Percentiles rank a stretch among this genome's conserved stretches.
Conservation (phyloP, 2,888 invertebrate species). For the Lasioglossum vierecki region DNA sequence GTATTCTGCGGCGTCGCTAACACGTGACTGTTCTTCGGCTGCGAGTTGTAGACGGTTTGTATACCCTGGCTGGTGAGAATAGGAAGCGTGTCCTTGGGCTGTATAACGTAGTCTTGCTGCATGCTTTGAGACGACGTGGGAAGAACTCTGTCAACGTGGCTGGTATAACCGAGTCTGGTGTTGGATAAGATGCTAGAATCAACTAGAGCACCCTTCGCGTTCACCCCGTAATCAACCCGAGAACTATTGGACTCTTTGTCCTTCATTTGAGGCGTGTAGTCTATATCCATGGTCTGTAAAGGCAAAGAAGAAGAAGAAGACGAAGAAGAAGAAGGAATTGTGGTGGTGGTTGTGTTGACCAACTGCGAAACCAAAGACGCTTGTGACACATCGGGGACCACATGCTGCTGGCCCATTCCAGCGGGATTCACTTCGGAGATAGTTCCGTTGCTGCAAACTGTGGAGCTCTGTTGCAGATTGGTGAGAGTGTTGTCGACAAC, state of each 20-base stretch:
- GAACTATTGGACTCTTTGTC: constrained; percentile 64
- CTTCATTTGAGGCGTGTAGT: constrained; percentile 67
- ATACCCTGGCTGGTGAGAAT: constrained; percentile 59
- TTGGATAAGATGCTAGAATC: constrained; percentile 49
- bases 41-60: constrained; percentile 57
- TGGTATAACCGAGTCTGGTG: constrained; percentile 53
- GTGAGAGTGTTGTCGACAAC: constrained; percentile 52
- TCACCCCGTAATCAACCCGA: constrained; percentile 56
- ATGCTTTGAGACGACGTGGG: constrained; percentile 68
- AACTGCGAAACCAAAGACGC: constrained; percentile 52
- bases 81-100: constrained; percentile 67
- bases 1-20: constrained; percentile 41
- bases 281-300: constrained; percentile 62
- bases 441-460: constrained; percentile 42
- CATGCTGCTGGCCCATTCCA: constrained; percentile 31
- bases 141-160: constrained; percentile 59
- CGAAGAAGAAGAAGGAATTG: constrained; percentile 54
- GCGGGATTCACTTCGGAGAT: constrained; percentile 42
- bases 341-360: constrained; percentile 44
- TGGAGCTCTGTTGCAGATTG: constrained; percentile 53
- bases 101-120: constrained; percentile 67
- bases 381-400: constrained; percentile 43
- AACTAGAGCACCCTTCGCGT: constrained; percentile 57
- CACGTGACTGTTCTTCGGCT: constrained; percentile 58
- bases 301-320: constrained; percentile 49